phyloP scores from a whole-genome alignment of 2,888 invertebrate species.

The Troides aeacus region DNA sequence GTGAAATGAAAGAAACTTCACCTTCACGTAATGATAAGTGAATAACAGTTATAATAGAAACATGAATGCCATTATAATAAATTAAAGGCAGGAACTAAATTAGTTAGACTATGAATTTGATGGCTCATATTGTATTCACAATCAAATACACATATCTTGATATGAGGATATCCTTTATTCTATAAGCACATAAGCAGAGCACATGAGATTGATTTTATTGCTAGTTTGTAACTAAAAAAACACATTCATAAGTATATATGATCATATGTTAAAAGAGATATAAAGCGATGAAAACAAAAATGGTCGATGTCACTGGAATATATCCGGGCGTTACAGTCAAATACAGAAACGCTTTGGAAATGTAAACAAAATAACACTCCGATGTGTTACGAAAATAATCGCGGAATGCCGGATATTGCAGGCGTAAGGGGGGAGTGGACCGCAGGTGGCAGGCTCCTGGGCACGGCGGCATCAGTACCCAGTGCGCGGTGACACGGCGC shows the following conservation, averaged over 20 bases:
- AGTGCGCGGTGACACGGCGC: conserved; percentile 45
- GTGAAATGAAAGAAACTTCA: too few species aligned
- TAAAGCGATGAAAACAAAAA: conserved; percentile 6
- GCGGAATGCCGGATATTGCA: conserved; percentile 77
- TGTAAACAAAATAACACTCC: conserved; percentile 72
- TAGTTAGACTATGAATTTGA: too few species aligned
- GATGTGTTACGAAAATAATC: conserved; percentile 62
- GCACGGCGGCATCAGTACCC: conserved; percentile 35
- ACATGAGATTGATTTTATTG: too few species aligned
- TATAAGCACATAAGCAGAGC: too few species aligned
- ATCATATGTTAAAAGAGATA: background rate
- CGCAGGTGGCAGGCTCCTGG: conserved; percentile 32
- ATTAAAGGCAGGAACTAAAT: too few species aligned
- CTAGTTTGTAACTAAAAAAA: too few species aligned
- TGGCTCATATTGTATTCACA: too few species aligned
- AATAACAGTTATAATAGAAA: too few species aligned
- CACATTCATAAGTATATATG: background rate
- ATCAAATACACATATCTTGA: too few species aligned
- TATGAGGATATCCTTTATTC: too few species aligned
- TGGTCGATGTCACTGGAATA: conserved; percentile 6
- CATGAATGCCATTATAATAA: too few species aligned
- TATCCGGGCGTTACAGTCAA: conserved; percentile 21
- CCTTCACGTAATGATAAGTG: too few species aligned
- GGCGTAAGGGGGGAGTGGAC: conserved; percentile 37
- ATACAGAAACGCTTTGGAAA: conserved; percentile 34